Evolutionary conservation across 2,888 invertebrate species (phyloP).

Genomic region (Drosophila recens): DNA sequence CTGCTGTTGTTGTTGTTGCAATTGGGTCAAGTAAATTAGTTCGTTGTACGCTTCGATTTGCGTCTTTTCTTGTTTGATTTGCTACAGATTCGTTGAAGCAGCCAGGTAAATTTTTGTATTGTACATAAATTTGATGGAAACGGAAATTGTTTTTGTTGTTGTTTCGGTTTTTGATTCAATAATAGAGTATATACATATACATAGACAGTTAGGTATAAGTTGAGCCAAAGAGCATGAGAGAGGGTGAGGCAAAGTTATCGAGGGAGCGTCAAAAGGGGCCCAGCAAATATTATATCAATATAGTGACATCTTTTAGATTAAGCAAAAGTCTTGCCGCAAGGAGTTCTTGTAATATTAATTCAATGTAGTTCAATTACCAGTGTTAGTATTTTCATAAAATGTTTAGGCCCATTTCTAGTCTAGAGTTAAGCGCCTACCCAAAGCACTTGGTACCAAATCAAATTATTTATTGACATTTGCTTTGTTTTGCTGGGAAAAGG

Average conservation of each 20-base stretch:
- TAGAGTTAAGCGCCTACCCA: conserved; percentile 8
- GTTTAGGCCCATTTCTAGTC: not conserved
- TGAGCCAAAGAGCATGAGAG: conserved; percentile 41
- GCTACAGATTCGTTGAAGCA: conserved; percentile 64
- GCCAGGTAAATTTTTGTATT: conserved; percentile 56
- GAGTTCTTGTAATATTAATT: too few species aligned
- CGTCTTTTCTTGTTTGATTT: conserved; percentile 87
- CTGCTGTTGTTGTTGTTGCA: conserved; percentile 81
- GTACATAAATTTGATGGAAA: conserved; percentile 68
- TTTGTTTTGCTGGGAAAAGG: not conserved
- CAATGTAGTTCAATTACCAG: conserved; percentile 2
- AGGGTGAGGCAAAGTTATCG: conserved; percentile 24
- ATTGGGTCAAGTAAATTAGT: conserved; percentile 85
- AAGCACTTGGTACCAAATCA: conserved; percentile 9
- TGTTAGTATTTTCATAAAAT: conserved; percentile 14
- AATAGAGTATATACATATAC: conserved; percentile 27
- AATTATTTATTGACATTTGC: not conserved
- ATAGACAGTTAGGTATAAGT: conserved; percentile 43
- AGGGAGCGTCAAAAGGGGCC: conserved; percentile 49
- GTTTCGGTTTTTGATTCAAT: conserved; percentile 51
- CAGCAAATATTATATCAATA: conserved; percentile 31
- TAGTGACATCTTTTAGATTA: conserved; percentile 1
- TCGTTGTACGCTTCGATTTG: conserved; percentile 92
- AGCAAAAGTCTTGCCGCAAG: too few species aligned
- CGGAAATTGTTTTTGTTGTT: conserved; percentile 54